A percentile compares a stretch with the other conserved stretches of the same genome.
These are phyloP conservation scores for Gallinago media DNA, from an alignment of 2,113 vertebrate genomes.

Conservation along the genomic window DNA sequence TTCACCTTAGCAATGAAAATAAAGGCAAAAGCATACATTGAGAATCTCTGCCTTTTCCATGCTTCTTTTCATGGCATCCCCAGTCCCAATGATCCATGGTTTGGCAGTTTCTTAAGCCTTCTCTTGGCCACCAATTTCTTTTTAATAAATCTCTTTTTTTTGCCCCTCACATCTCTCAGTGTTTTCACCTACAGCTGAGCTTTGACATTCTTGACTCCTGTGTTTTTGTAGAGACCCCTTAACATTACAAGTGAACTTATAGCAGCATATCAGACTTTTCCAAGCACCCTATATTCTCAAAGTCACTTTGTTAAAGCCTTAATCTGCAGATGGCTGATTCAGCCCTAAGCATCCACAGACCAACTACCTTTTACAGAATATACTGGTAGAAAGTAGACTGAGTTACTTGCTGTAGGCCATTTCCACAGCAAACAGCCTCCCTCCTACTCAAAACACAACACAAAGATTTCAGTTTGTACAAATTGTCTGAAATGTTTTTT, in stretches of 20 bases:
- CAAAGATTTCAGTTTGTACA: background rate
- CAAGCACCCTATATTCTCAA: background rate
- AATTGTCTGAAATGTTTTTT: background rate
- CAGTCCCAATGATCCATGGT: background rate
- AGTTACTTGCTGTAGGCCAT: background rate
- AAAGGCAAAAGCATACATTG: background rate
- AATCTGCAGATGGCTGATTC: background rate
- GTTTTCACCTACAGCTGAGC: background rate
- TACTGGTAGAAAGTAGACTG: background rate
- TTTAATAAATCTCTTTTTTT: background rate
- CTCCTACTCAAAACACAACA: background rate
- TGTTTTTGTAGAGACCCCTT: background rate
- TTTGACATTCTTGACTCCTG: background rate
- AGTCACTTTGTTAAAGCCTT: background rate
- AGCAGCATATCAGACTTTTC: background rate
- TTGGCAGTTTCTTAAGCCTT: background rate
- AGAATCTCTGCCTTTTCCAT: background rate
- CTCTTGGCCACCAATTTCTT: background rate
- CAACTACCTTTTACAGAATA: background rate
- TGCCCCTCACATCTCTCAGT: background rate
- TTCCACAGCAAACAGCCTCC: background rate
- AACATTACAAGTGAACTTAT: background rate
- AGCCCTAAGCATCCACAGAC: background rate
- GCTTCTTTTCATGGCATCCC: rapidly evolving
- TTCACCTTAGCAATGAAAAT: background rate